Conservation (phyloP, 2,797 vertebrate genomes). For the Molossus molossus region DNA sequence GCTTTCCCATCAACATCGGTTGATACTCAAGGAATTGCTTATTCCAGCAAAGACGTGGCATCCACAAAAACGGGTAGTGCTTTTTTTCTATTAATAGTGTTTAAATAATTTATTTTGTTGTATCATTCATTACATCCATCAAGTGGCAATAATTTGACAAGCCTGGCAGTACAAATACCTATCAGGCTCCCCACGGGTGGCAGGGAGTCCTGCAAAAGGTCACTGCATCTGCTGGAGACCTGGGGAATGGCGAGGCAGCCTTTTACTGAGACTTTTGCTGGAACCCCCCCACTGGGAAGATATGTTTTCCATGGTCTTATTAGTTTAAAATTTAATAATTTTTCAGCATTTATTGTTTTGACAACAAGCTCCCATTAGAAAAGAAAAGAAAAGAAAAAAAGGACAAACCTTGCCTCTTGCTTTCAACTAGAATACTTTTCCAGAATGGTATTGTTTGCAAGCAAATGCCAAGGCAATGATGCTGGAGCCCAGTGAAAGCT, state of each 20-base stretch:
- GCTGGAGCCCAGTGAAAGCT: background rate
- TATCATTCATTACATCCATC: constrained; percentile 7
- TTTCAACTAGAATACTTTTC: background rate
- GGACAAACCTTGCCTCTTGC: background rate
- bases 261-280: constrained; percentile 22
- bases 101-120: constrained; percentile 75
- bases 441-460: constrained; percentile 58
- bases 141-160: constrained; percentile 61
- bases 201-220: constrained; percentile 38
- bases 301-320: constrained; percentile 64
- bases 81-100: constrained; percentile 63
- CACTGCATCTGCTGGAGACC: background rate
- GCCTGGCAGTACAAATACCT: background rate
- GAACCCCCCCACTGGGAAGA: constrained; percentile 22
- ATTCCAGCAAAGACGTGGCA: constrained; percentile 45
- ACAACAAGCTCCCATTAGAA: constrained; percentile 54
- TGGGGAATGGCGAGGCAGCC: background rate
- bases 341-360: constrained; percentile 56
- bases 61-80: background rate
- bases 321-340: constrained; percentile 73
- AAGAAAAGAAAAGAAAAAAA: background rate
- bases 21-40: constrained; percentile 28
- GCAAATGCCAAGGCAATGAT: constrained; percentile 27
- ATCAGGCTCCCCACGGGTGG: background rate
- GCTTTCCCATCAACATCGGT: background rate